These are phyloP conservation scores for Orthonevra nobilis DNA, from an alignment of 2,888 invertebrate genomes.

Conservation along the genomic window DNA sequence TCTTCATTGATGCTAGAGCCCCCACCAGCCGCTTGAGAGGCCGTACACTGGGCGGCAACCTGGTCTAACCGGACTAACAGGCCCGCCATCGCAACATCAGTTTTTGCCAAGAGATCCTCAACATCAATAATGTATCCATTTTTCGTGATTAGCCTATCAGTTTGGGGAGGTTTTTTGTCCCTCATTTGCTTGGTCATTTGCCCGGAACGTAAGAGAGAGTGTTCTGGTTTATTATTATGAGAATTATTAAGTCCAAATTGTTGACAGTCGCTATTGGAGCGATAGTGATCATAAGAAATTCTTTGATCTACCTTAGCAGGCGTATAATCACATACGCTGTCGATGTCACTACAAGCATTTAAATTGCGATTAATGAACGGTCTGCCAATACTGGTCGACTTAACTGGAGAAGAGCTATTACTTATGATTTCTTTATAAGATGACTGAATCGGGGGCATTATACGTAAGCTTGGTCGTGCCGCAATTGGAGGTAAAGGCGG, in stretches of 20 bases:
- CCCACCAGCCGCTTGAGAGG: conserved; percentile 88
- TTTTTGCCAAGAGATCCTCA: conserved; percentile 84
- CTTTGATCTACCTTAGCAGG: conserved; percentile 51
- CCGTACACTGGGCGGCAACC: conserved; percentile 86
- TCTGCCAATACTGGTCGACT: conserved; percentile 84
- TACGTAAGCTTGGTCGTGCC: conserved; percentile 77
- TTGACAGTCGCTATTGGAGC: conserved; percentile 74
- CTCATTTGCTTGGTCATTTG: conserved; percentile 81
- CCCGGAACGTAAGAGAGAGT: conserved; percentile 82
- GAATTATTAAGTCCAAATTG: conserved; percentile 72
- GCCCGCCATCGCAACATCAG: conserved; percentile 86
- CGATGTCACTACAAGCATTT: conserved; percentile 83
- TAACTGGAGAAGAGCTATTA: conserved; percentile 76
- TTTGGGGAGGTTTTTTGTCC: conserved; percentile 33
- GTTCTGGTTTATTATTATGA: conserved; percentile 72
- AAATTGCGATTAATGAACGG: conserved; percentile 84
- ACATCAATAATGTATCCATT: conserved; percentile 83
- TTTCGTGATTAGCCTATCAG: conserved; percentile 79
- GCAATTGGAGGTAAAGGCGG: conserved; percentile 87
- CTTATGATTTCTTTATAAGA: conserved; percentile 80
- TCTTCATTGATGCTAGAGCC: conserved; percentile 88
- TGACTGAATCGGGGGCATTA: conserved; percentile 83
- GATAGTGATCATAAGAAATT: conserved; percentile 76
- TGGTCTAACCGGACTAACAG: conserved; percentile 85
- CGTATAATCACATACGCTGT: conserved; percentile 74